phyloP scores from a whole-genome alignment of 92 coral and sea anemone species.

The Epizoanthus rinbou region DNA sequence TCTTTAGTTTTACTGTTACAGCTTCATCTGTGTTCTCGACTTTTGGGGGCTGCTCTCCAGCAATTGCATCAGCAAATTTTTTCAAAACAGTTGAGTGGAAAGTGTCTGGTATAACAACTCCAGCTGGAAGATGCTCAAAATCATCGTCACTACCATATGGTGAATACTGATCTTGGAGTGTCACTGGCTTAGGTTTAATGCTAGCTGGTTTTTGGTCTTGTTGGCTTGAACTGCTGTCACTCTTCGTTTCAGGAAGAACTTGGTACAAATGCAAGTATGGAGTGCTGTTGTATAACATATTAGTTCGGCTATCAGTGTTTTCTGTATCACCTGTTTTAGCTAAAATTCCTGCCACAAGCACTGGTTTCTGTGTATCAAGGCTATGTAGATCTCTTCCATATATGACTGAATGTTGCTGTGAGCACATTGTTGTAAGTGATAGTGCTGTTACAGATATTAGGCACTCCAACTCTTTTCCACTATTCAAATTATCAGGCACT shows the following conservation, averaged over 20 bases:
- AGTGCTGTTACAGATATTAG: constrained; percentile 24
- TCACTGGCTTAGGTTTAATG: constrained; percentile 41
- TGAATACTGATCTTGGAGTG: constrained; percentile 45
- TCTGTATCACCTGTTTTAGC: background rate
- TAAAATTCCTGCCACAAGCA: constrained; percentile 66
- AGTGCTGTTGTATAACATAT: background rate
- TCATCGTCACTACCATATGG: constrained; percentile 58
- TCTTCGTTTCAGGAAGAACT: constrained; percentile 60
- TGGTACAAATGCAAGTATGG: constrained; percentile 68
- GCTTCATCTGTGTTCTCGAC: constrained; percentile 48
- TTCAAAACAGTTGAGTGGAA: constrained; percentile 83
- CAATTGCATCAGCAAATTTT: constrained; percentile 84
- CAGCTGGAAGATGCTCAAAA: constrained; percentile 49
- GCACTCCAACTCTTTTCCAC: background rate
- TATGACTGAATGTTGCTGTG: constrained; percentile 38
- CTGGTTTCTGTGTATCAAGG: constrained; percentile 62
- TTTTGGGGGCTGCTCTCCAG: constrained; percentile 51
- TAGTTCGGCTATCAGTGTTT: constrained; percentile 3
- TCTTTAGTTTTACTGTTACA: constrained; percentile 44
- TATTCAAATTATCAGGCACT: background rate
- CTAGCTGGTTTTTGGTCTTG: constrained; percentile 46
- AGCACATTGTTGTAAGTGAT: constrained; percentile 26
- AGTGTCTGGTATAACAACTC: constrained; percentile 52
- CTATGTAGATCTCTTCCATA: constrained; percentile 40
- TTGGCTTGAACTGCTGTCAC: background rate